Conservation (phyloP, 2,888 invertebrate species). For the Meloe dianella region DNA sequence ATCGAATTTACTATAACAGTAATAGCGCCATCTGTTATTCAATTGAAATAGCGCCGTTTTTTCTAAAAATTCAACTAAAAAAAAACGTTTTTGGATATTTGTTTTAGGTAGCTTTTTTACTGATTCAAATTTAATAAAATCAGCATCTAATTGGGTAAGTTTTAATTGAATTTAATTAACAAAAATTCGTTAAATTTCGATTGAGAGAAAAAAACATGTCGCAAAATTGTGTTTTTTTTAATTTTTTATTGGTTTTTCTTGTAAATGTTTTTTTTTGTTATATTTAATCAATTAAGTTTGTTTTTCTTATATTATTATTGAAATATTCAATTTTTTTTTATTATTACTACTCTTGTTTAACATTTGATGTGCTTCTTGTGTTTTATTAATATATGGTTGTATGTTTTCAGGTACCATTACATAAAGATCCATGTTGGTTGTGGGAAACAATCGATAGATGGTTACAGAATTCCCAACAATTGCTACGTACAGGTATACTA, state of each 20-base stretch:
- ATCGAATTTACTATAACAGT: background rate
- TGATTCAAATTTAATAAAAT: background rate
- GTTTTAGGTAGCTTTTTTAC: background rate
- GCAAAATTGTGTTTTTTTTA: too few species aligned
- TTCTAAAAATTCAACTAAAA: background rate
- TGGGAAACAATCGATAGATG: slow-evolving; percentile 89
- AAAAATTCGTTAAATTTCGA: too few species aligned
- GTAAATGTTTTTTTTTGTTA: too few species aligned
- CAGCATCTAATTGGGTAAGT: slow-evolving; percentile 7
- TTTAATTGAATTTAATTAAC: background rate
- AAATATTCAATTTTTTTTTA: background rate
- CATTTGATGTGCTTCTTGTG: background rate
- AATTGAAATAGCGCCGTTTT: background rate
- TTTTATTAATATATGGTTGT: background rate
- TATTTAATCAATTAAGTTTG: too few species aligned
- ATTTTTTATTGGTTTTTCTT: too few species aligned
- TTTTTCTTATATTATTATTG: background rate
- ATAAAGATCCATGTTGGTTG: slow-evolving; percentile 94
- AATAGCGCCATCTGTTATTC: background rate
- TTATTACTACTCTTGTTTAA: too few species aligned
- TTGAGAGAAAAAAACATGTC: slow-evolving; percentile 8
- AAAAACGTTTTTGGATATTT: background rate
- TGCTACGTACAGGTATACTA: slow-evolving; percentile 56
- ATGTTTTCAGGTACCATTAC: slow-evolving; percentile 74
- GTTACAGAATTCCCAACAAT: slow-evolving; percentile 66